Percentiles rank a stretch among this genome's conserved stretches.
Evolutionary conservation across 1,140 invertebrate species (phyloP).

Genomic region (Anagrus nilaparvatae): DNA sequence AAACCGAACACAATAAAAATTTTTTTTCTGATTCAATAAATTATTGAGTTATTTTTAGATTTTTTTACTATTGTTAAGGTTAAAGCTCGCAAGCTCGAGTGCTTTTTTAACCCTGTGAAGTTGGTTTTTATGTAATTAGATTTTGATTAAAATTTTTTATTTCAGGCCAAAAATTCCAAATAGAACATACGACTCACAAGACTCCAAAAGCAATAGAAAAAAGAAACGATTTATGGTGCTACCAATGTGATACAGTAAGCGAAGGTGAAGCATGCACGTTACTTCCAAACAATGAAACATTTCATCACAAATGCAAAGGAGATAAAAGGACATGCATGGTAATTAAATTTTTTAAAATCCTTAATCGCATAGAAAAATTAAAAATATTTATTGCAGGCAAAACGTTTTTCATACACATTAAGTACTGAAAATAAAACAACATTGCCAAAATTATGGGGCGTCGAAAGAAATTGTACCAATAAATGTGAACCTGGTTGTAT

Average conservation of each 20-base stretch:
- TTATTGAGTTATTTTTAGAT: too few relatives aligned
- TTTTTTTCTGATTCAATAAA: too few relatives aligned
- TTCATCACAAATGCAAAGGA: slow-evolving; percentile 61
- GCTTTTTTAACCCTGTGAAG: too few relatives aligned
- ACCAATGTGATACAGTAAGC: slow-evolving; percentile 65
- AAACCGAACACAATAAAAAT: too few relatives aligned
- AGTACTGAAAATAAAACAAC: slow-evolving; percentile 71
- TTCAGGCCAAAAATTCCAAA: too few relatives aligned
- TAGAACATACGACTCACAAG: too few relatives aligned
- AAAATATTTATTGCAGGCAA: slow-evolving; percentile 48
- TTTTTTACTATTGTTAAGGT: too few relatives aligned
- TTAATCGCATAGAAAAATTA: not conserved
- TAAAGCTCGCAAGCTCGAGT: too few relatives aligned
- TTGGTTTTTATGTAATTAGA: too few relatives aligned
- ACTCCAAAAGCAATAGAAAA: slow-evolving; percentile 64
- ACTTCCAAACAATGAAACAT: slow-evolving; percentile 48
- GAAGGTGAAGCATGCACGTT: slow-evolving; percentile 59
- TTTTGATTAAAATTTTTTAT: too few relatives aligned
- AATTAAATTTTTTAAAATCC: slow-evolving; percentile 12
- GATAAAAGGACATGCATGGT: slow-evolving; percentile 71
- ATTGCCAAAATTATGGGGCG: slow-evolving; percentile 63
- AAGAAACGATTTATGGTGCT: slow-evolving; percentile 68
- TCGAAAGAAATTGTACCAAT: slow-evolving; percentile 70
- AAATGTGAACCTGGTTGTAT: slow-evolving; percentile 78
- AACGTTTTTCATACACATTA: slow-evolving; percentile 71